These are phyloP conservation scores for Azorinus chamasolen DNA, from an alignment of 2,888 invertebrate species.

Conservation along the genomic window DNA sequence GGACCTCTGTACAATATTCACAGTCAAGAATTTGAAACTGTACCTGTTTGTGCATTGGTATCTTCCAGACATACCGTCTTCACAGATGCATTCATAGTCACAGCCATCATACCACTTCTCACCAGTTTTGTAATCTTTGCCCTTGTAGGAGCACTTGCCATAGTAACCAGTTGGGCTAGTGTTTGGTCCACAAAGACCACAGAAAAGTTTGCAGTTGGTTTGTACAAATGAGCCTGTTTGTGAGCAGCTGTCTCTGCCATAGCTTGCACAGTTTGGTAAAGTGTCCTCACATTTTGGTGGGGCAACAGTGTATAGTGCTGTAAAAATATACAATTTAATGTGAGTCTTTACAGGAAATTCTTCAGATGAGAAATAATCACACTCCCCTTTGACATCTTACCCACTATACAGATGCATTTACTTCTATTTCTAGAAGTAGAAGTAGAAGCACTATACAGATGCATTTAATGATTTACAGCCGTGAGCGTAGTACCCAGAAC, in stretches of 20 bases:
- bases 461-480: too few relatives aligned
- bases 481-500: too few relatives aligned
- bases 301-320: conserved; percentile 67
- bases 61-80: conserved; percentile 67
- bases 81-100: conserved; percentile 73
- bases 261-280: conserved; percentile 67
- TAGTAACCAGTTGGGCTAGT: conserved; percentile 53
- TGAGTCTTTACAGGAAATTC: not conserved
- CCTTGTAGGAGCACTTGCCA: conserved; percentile 72
- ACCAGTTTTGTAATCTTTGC: conserved; percentile 62
- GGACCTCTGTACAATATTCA: too few relatives aligned
- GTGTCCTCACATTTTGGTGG: conserved; percentile 72
- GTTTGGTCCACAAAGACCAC: conserved; percentile 71
- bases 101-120: conserved; percentile 73
- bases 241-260: conserved; percentile 67
- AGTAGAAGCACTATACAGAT: too few relatives aligned
- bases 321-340: conserved; percentile 1
- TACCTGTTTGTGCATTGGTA: conserved; percentile 71
- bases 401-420: too few relatives aligned
- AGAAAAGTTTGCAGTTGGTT: conserved; percentile 74
- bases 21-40: too few relatives aligned
- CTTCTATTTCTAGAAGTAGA: too few relatives aligned
- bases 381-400: too few relatives aligned
- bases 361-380: too few relatives aligned
- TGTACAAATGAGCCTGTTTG: conserved; percentile 66